These are phyloP conservation scores for Aplysina aerophoba DNA, from an alignment of 37 sponge, comb jelly and placozoan genomes.

Conservation along the genomic window DNA sequence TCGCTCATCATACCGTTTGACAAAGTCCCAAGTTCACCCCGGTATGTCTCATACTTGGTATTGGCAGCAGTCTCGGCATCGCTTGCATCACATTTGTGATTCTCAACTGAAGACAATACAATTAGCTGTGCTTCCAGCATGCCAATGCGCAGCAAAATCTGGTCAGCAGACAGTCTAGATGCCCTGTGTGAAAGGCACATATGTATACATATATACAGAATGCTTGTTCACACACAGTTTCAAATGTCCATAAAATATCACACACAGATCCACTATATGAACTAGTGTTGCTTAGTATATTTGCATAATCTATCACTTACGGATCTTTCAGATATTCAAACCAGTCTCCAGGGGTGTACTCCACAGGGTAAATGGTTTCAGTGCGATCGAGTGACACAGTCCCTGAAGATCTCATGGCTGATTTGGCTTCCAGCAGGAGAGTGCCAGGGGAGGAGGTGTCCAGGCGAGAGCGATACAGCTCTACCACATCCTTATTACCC, in stretches of 20 bases:
- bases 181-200: too few relatives aligned
- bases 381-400: conserved; percentile 52
- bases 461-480: conserved; percentile 36
- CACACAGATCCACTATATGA: too few relatives aligned
- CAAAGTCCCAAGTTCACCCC: neutral
- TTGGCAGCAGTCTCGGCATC: neutral
- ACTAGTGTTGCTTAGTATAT: too few relatives aligned
- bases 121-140: conserved; percentile 19
- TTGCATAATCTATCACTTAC: neutral
- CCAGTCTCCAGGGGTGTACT: conserved; percentile 60
- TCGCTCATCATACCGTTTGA: neutral
- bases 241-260: too few relatives aligned
- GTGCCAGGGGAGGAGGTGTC: conserved; percentile 38
- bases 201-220: too few relatives aligned
- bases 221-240: too few relatives aligned
- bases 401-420: conserved; percentile 50
- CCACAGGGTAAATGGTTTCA: conserved; percentile 62
- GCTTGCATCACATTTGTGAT: neutral
- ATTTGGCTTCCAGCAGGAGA: conserved; percentile 37
- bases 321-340: conserved; percentile 44
- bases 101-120: conserved; percentile 2
- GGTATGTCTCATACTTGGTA: too few relatives aligned
- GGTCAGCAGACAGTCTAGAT: conserved; percentile 30
- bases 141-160: conserved; percentile 30
- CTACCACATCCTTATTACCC: conserved; percentile 60